Base-by-base conservation (phyloP, 37 sponge, comb jelly and placozoan genomes). In the Theonella swinhoei region DNA sequence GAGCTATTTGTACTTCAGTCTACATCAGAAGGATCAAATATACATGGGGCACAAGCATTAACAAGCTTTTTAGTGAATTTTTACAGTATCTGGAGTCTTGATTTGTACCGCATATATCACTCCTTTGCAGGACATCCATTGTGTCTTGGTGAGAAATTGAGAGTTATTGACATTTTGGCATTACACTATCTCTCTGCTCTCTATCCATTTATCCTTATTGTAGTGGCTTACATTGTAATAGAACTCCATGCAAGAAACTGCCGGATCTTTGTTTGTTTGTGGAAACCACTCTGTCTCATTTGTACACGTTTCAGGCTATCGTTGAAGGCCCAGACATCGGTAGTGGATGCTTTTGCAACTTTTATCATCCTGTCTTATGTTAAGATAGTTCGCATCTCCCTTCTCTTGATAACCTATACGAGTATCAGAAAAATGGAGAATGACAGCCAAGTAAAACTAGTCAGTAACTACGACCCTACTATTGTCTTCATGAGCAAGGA, bases 301-400 rank as follows among this genome's bases (percentile, higher is more conserved):
- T 80, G 81, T 40, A 22, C 74, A 23, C 75, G 81, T 26, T 66
- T 87, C 23, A 35, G 88, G 29, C 36, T 64, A 33, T 76, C 69
- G 40, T 87, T 81, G 88, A 37, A 80, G 24, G 39, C 74, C n/a
- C 74, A 42, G 33, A 87, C 82, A 37, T 81, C 88, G 0, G 41
- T 87, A 36, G 75, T 87, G 29, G 82, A 87, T 76, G 77, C 88
- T 22, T 87, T 87, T 76, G 82, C 82, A 1, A 76, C 88, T 7
- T 78, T 80, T 33, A 66, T 87, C 4, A 68, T 87, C 36, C 81
- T 87, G 3, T 62, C 79, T 17, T 87, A 87, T 62, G 74, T 68
- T 38, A 87, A 87, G 29, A 32, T 87, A 7, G 28, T 80, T 42
- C 26, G 33, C 29, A 43, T 63, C 22, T 87, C 88, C 0, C 23